These are phyloP conservation scores for Pedionomus torquatus DNA, from an alignment of 2,113 vertebrate genomes.

Conservation along the genomic window DNA sequence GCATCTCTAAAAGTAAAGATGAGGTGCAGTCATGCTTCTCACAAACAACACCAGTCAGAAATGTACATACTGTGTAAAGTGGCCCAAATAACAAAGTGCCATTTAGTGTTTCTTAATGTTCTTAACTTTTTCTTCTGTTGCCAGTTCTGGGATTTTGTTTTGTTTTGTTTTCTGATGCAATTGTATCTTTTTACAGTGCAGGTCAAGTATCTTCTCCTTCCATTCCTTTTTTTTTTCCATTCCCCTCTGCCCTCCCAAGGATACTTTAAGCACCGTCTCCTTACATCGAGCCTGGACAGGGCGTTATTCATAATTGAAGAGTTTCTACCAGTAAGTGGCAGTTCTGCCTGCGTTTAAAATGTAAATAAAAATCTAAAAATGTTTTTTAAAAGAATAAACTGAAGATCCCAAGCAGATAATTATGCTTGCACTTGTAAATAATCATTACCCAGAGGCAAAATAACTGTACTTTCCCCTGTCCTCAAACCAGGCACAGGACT, in stretches of 20 bases:
- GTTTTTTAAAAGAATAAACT: not conserved
- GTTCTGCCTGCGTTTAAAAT: not conserved
- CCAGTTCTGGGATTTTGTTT: not conserved
- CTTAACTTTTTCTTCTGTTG: not conserved
- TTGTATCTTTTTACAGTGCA: not conserved
- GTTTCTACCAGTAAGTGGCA: not conserved
- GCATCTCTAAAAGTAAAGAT: not conserved
- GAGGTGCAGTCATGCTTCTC: not conserved
- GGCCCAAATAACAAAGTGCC: not conserved
- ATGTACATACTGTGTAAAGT: not conserved
- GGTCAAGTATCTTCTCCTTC: not conserved
- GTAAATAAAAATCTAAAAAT: not conserved
- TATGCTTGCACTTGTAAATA: not conserved
- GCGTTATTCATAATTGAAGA: not conserved
- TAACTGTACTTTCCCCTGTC: not conserved
- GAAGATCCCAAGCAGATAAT: not conserved
- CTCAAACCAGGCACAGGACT: not conserved
- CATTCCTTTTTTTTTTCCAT: not conserved
- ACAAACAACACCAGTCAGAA: not conserved
- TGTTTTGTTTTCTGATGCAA: not conserved
- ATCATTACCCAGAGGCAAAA: not conserved
- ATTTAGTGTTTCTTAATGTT: not conserved
- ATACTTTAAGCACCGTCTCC: not conserved
- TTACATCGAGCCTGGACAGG: not conserved
- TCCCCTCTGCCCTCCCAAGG: fast-evolving